Evolutionary conservation across 2,888 invertebrate genomes (phyloP).

Genomic region (Drosophila rellima): DNA sequence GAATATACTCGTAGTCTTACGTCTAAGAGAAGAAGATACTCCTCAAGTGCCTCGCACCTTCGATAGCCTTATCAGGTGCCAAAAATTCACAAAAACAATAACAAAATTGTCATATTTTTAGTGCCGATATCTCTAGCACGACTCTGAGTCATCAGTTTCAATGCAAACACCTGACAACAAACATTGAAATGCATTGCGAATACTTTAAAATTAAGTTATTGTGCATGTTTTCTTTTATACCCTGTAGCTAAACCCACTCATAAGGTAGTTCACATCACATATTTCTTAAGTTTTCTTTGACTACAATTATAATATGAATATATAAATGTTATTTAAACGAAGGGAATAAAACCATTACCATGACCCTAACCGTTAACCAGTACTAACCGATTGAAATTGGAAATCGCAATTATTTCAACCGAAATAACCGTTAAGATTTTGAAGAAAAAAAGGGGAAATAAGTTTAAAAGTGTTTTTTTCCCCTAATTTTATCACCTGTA

Average conservation of each 20-base stretch:
- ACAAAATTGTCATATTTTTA: slow-evolving; percentile 24
- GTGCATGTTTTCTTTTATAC: not conserved
- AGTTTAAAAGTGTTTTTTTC: too few species aligned
- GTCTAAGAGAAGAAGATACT: not conserved
- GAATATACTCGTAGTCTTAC: not conserved
- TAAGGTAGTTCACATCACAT: not conserved
- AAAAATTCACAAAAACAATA: slow-evolving; percentile 1
- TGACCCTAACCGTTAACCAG: too few species aligned
- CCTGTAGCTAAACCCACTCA: not conserved
- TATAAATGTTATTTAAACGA: not conserved
- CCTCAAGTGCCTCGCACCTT: not conserved
- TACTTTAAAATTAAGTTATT: slow-evolving; percentile 34
- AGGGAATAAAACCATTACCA: too few species aligned
- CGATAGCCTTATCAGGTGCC: slow-evolving; percentile 34
- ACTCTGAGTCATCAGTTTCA: slow-evolving; percentile 58
- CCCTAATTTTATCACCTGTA: too few species aligned
- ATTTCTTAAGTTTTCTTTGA: not conserved
- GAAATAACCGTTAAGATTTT: too few species aligned
- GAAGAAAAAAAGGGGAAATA: too few species aligned
- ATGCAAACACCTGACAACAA: slow-evolving; percentile 31
- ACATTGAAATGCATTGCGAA: slow-evolving; percentile 46
- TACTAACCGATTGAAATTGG: too few species aligned
- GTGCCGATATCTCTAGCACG: slow-evolving; percentile 5
- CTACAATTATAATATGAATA: not conserved
- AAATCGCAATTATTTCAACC: too few species aligned